phyloP scores from a whole-genome alignment of 2,888 invertebrate species.

The Branchinecta sandiegonensis region DNA sequence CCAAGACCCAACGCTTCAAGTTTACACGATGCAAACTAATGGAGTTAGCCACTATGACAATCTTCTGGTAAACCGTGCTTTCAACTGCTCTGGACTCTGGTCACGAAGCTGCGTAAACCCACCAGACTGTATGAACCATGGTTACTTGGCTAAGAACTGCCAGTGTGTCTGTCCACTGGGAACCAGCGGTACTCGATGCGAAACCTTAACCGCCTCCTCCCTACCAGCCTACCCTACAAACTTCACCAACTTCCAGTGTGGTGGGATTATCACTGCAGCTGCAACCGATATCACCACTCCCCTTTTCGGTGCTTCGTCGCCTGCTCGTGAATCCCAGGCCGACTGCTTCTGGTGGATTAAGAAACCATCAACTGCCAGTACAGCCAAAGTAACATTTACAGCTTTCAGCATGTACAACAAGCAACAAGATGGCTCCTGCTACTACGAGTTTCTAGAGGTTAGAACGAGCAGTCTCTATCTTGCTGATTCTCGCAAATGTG shows the following conservation, averaged over 20 bases:
- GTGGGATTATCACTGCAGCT: background rate
- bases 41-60: background rate
- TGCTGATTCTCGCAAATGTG: background rate
- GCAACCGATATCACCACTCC: background rate
- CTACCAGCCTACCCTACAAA: background rate
- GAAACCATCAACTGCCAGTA: background rate
- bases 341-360: conserved; percentile 10
- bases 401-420: background rate
- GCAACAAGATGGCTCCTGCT: background rate
- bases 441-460: background rate
- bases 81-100: background rate
- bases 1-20: background rate
- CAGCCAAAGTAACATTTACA: background rate
- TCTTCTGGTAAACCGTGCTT: background rate
- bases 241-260: background rate
- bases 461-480: conserved; percentile 2
- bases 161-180: background rate
- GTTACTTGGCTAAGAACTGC: background rate
- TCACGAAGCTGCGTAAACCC: background rate
- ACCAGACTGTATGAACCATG: background rate
- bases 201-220: background rate
- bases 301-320: background rate
- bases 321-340: background rate
- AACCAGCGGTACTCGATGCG: background rate
- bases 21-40: background rate